These are phyloP conservation scores for Dufourea novaeangliae DNA, from an alignment of 1,140 invertebrate species.

Conservation along the genomic window DNA sequence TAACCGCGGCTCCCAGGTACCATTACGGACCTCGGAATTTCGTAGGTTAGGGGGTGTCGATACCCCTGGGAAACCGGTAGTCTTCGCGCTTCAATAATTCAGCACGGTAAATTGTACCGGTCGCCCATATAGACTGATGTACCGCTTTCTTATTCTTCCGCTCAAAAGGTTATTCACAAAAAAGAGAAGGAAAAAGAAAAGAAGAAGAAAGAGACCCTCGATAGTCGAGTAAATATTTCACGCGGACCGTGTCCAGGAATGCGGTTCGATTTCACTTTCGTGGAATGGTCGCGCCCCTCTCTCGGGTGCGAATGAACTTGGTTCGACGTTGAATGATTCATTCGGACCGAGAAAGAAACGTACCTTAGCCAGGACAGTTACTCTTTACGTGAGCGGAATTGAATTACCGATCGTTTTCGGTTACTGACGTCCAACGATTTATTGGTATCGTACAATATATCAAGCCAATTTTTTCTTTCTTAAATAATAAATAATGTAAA, in stretches of 20 bases:
- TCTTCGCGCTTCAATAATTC: conserved; percentile 78
- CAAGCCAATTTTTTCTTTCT: neutral
- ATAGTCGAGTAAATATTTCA: conserved; percentile 49
- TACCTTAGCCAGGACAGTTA: neutral
- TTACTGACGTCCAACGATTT: neutral
- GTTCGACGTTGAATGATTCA: conserved; percentile 30
- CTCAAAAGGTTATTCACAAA: conserved; percentile 15
- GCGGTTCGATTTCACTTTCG: conserved; percentile 41
- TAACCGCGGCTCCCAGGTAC: conserved; percentile 61
- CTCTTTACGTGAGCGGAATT: conserved; percentile 6
- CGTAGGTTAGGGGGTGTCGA: conserved; percentile 76
- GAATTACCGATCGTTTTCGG: neutral
- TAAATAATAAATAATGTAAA: neutral
- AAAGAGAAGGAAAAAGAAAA: too few species aligned
- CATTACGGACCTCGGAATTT: conserved; percentile 65
- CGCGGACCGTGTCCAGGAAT: neutral
- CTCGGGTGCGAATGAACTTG: neutral
- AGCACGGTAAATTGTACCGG: conserved; percentile 77
- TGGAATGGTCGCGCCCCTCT: neutral
- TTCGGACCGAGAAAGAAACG: neutral
- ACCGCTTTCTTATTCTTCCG: conserved; percentile 51
- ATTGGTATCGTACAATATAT: neutral
- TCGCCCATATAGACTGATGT: conserved; percentile 57
- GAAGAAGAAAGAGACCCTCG: too few species aligned
- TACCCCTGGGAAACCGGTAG: conserved; percentile 69